Base-by-base conservation (phyloP, 2,888 invertebrate species). In the Actias luna region DNA sequence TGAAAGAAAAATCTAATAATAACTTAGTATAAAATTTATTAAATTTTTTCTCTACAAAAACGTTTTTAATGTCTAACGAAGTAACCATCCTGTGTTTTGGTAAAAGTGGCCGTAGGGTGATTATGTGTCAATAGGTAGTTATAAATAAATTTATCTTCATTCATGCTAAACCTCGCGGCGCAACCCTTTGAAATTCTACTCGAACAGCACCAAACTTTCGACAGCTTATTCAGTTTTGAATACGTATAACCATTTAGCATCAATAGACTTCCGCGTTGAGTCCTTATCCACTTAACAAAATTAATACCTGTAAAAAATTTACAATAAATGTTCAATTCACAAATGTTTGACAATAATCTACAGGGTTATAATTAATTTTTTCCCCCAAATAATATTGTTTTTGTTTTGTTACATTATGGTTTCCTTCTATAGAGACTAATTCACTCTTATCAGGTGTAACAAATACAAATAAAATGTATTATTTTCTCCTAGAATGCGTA, bases 51-150 rank as follows among this genome's bases (percentile, higher is more conserved):
- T 25, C 25, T 42, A 39, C 10, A 46, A 46, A 22, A 10, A 4
- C 7, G 2, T 50, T 22, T 0, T 50, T 63, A 63, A 10, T 59
- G 39, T n/a, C 42, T 64, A 14, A 62, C 25, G 35, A 62, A 60
- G 12, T 22, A 2, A 14, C 76, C 76, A 0, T 65, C 60, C 18
- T 64, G 65, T 4, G 68, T 71, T 25, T 57, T 69, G 36, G 63
- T 64, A 60, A 70, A 73, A 5, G 58, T 66, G 0, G 74, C 73
- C 0, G 75, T 69, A 29, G 66, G 65, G 35, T 71, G 70, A 22
- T 71, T 69, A 35, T 72, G 68, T 7, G 55, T 29, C 7, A 67
- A 59, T 65, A 68, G 71, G 8, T 63, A 64, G 1, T 72, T 70
- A 14, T 22, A 29, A 8, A 62, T 50, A 8, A 46, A 27, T 31